phyloP scores from a whole-genome alignment of 2,888 invertebrate genomes.

The Spisula solida region DNA sequence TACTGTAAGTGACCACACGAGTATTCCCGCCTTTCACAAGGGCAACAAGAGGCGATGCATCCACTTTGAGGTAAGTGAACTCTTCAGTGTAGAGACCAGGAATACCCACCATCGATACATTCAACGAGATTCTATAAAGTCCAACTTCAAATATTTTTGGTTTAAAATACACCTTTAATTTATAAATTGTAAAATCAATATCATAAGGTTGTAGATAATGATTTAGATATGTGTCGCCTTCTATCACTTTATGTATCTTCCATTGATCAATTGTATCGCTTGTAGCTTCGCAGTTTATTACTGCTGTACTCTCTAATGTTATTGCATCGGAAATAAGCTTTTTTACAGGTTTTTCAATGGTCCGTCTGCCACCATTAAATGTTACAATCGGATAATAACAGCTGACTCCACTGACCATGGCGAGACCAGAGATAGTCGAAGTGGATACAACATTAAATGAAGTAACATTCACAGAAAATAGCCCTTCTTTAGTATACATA shows the following conservation, averaged over 20 bases:
- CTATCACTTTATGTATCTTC: slow-evolving; percentile 69
- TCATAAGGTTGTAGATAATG: slow-evolving; percentile 65
- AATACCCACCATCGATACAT: slow-evolving; percentile 78
- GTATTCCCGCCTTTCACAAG: slow-evolving; percentile 73
- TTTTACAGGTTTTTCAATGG: slow-evolving; percentile 71
- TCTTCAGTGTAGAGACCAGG: slow-evolving; percentile 75
- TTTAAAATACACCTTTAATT: slow-evolving; percentile 74
- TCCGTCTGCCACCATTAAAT: slow-evolving; percentile 77
- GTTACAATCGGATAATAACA: slow-evolving; percentile 77
- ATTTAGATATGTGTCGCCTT: slow-evolving; percentile 73
- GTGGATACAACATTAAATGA: slow-evolving; percentile 74
- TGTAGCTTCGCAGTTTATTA: slow-evolving; percentile 75
- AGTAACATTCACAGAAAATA: slow-evolving; percentile 68
- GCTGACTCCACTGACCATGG: slow-evolving; percentile 74
- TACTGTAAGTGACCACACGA: slow-evolving; percentile 73
- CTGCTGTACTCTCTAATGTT: slow-evolving; percentile 74
- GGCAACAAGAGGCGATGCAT: slow-evolving; percentile 69
- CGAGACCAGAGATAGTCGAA: slow-evolving; percentile 62
- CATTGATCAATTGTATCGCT: slow-evolving; percentile 71
- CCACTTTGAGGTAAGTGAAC: slow-evolving; percentile 73
- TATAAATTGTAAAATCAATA: slow-evolving; percentile 54
- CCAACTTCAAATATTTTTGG: slow-evolving; percentile 72
- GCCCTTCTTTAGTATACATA: slow-evolving; percentile 71
- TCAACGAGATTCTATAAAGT: slow-evolving; percentile 73
- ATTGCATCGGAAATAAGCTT: slow-evolving; percentile 73